These are phyloP conservation scores for Tillus elongatus DNA, from an alignment of 2,888 invertebrate genomes.

Conservation along the genomic window DNA sequence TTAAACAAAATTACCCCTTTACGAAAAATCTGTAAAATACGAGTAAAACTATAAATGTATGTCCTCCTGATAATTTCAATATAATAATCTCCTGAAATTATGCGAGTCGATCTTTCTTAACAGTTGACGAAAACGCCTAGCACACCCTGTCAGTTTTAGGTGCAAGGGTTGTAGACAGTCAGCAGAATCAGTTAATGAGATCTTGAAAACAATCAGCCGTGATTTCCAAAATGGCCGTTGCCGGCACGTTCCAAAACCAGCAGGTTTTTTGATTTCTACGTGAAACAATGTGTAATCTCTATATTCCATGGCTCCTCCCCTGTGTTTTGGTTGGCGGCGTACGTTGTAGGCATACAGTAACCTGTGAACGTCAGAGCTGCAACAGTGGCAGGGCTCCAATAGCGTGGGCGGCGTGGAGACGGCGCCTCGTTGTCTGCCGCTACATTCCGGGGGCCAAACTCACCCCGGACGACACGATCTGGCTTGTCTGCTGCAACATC, in stretches of 20 bases:
- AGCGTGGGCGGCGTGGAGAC: constrained; percentile 43
- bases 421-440: constrained; percentile 50
- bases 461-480: constrained; percentile 31
- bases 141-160: too few species aligned
- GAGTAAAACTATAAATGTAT: too few species aligned
- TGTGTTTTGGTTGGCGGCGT: constrained; percentile 26
- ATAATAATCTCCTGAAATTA: too few species aligned
- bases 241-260: constrained; percentile 14
- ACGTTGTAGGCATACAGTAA: constrained; percentile 15
- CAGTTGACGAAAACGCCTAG: too few species aligned
- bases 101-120: too few species aligned
- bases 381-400: constrained; percentile 44
- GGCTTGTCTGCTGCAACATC: constrained; percentile 2
- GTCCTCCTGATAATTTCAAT: too few species aligned
- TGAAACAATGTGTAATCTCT: constrained; percentile 32
- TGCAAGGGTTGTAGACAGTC: too few species aligned
- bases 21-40: too few species aligned
- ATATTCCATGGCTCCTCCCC: constrained; percentile 19
- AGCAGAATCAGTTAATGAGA: constrained; percentile 41
- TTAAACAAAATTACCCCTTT: too few species aligned
- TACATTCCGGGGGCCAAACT: constrained; percentile 40
- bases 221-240: constrained; percentile 41
- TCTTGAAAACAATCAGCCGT: constrained; percentile 40
- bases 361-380: constrained; percentile 11
- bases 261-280: constrained; percentile 27